Evolutionary conservation across 2,888 invertebrate species (phyloP).

Genomic region (Tenthredo distinguenda): DNA sequence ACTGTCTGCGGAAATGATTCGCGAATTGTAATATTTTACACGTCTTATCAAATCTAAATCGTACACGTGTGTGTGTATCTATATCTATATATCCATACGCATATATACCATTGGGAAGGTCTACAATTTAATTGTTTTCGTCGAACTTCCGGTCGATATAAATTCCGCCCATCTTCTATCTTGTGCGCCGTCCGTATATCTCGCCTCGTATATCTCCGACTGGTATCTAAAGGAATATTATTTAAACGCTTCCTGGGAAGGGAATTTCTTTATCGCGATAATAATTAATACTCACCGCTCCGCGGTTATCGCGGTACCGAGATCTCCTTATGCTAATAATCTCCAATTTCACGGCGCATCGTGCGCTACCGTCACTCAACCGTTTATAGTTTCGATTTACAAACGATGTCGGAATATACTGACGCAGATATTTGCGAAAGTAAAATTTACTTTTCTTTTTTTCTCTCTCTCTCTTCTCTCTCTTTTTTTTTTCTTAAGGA

Average conservation of each 20-base stretch:
- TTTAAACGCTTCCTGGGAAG: constrained; percentile 76
- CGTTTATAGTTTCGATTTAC: constrained; percentile 13
- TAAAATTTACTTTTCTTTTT: neutral
- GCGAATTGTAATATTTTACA: constrained; percentile 41
- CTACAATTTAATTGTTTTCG: constrained; percentile 68
- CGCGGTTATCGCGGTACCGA: neutral
- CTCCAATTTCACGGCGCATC: constrained; percentile 15
- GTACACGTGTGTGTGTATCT: neutral
- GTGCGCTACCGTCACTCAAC: neutral
- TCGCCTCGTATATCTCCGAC: neutral
- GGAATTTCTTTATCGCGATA: constrained; percentile 51
- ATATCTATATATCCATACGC: neutral
- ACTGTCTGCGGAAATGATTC: constrained; percentile 40
- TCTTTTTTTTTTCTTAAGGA: no score
- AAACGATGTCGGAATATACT: neutral
- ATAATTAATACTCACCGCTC: constrained; percentile 47
- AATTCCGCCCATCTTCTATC: constrained; percentile 71
- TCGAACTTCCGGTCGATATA: constrained; percentile 72
- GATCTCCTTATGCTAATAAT: constrained; percentile 47
- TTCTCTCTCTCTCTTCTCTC: no score
- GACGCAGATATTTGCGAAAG: no score
- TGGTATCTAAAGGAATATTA: constrained; percentile 72
- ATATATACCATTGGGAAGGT: constrained; percentile 4
- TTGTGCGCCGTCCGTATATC: neutral
- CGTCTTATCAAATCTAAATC: constrained; percentile 49